Evolutionary conservation across 2,113 vertebrate species (phyloP).

Genomic region (Columba livia): DNA sequence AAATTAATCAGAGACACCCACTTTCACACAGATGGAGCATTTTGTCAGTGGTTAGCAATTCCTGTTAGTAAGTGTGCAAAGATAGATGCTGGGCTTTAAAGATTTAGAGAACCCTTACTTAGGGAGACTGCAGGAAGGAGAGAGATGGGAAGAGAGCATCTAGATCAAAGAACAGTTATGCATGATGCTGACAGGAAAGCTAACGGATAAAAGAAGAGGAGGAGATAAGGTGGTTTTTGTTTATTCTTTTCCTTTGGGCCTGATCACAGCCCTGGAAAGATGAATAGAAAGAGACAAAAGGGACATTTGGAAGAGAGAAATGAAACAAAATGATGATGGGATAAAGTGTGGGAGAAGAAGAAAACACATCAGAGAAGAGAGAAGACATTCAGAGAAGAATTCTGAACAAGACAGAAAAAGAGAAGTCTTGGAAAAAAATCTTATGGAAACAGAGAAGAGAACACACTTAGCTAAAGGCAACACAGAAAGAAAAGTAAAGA

Average conservation of each 20-base stretch:
- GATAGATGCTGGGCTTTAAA: slow-evolving; percentile 66
- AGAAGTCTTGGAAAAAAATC: neutral
- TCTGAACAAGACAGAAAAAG: slow-evolving; percentile 9
- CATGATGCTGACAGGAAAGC: neutral
- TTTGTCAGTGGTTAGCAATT: slow-evolving; percentile 77
- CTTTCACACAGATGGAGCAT: slow-evolving; percentile 77
- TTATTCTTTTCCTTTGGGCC: neutral
- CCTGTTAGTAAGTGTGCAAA: slow-evolving; percentile 80
- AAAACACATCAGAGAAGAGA: neutral
- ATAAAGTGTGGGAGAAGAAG: slow-evolving; percentile 10
- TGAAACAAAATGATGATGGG: neutral
- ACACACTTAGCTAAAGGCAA: slow-evolving; percentile 16
- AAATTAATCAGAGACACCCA: slow-evolving; percentile 81
- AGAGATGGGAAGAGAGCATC: slow-evolving; percentile 23
- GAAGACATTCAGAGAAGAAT: neutral
- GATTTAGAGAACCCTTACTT: slow-evolving; percentile 19
- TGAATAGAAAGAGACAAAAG: slow-evolving; percentile 10
- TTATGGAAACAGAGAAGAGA: neutral
- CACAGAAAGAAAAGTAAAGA: slow-evolving; percentile 39
- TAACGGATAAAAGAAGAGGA: neutral
- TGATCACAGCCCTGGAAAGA: slow-evolving; percentile 16
- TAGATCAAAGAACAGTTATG: slow-evolving; percentile 7
- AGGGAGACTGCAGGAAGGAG: slow-evolving; percentile 34
- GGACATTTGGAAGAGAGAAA: slow-evolving; percentile 36
- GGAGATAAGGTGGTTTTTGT: neutral